These are phyloP conservation scores for Spodoptera litura DNA, from an alignment of 1,140 invertebrate species.

Conservation along the genomic window DNA sequence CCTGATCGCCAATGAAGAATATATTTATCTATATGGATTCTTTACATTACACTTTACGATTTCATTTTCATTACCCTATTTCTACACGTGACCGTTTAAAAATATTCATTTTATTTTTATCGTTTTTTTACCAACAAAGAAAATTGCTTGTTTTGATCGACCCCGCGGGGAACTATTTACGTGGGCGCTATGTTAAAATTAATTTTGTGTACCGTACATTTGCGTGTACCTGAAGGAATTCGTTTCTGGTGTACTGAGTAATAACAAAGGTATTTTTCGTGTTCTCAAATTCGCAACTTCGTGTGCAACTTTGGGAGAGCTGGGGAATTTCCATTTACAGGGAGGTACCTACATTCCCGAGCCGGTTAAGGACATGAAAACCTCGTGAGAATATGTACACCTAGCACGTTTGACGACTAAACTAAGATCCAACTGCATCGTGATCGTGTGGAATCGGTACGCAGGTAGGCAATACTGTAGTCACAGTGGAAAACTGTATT, in stretches of 20 bases:
- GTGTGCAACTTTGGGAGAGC: conserved; percentile 49
- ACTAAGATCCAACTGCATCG: no score
- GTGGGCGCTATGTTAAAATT: conserved; percentile 62
- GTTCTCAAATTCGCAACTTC: conserved; percentile 37
- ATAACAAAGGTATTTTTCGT: conserved; percentile 68
- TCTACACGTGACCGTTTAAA: conserved; percentile 42
- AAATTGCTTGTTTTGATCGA: conserved; percentile 51
- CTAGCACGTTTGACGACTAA: no score
- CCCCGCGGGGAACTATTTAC: conserved; percentile 27
- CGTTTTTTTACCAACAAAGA: conserved; percentile 50
- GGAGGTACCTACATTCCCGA: not conserved
- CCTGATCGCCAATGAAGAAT: not conserved
- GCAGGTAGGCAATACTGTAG: no score
- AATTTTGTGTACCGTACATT: conserved; percentile 64
- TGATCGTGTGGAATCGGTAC: no score
- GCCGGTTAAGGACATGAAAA: not conserved
- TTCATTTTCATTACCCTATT: conserved; percentile 47
- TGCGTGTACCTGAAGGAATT: conserved; percentile 67
- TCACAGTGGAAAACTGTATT: no score
- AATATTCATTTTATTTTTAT: conserved; percentile 43
- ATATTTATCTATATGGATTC: conserved; percentile 16
- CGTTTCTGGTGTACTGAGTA: conserved; percentile 73
- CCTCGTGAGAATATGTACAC: no score
- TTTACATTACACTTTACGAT: conserved; percentile 39
- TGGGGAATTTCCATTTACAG: conserved; percentile 48